Evolutionary conservation across 2,797 vertebrate species (phyloP), one percentile per base, ranked within the genome.

Genomic region (Galagoides demidoff): DNA sequence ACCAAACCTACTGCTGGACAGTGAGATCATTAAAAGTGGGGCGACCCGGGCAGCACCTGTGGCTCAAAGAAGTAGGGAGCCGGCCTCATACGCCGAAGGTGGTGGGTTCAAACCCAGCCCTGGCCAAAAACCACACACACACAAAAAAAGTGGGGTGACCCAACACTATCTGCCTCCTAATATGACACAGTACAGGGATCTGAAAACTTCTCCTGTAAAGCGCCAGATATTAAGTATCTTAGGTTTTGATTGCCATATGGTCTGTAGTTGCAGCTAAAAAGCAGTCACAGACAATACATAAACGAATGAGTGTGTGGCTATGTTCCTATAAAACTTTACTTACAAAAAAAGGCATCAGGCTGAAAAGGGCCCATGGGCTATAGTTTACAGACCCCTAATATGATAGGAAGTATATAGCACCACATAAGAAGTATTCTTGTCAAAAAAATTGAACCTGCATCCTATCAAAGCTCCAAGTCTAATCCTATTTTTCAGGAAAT

Each of bases 401-500:
- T 14, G 45, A 27, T 10, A 89, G 85, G 52, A 93, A 88, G 37
- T 81, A 5, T 31, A 19, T 16, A 74, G 34, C 17, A 73, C 19
- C 66, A 79, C 22, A 25, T 85, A 7, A 22, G 81, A 76, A n/a
- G 45, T 86, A 57, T 63, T 85, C n/a, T 45, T 76, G 4, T 63
- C n/a, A 31, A 39, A 71, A 78, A 76, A 81, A 13, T 9, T 9
- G 20, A 92, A 66, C 29, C 71, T 78, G 39, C 22, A 43, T 89
- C 73, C 73, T 20, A 22, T 86, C 71, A 70, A 34, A 92, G 61
- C 17, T 68, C 10, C 43, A 63, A 43, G 34, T 49, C 37, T 59
- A 39, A 79, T 71, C 29, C 52, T 13, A 87, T 66, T 93, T 85
- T 82, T 88, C 23, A 82, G 82, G 49, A 96, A 94, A 61, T 77